Base-by-base conservation (phyloP, 1,140 invertebrate genomes). In the Caenorhabditis elegans region DNA sequence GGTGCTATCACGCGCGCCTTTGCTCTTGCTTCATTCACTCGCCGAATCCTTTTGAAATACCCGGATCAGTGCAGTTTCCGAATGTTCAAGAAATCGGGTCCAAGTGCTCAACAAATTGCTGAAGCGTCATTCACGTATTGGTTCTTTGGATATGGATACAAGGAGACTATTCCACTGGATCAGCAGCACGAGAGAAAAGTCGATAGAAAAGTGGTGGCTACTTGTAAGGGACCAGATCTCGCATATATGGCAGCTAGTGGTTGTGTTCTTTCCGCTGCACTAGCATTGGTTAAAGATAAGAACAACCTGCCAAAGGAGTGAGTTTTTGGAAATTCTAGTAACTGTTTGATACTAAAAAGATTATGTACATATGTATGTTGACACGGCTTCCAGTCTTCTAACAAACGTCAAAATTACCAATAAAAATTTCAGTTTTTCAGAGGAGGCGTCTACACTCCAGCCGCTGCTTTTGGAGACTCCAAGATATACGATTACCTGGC, bases 211-310 rank as follows among this genome's bases (percentile, higher is more conserved):
- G 89, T 95, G 28, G 91, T 93, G 43, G 93, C 93, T 0, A 92
- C 88, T 76, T 90, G 92, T 34, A 86, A 86, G n/a, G 92, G 91
- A 78, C 91, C 91, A 82, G 91, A 92, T 90, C 93, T 94, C 19
- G 95, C 93, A 51, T 98, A 97, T 91, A 93, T 94, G 5, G 92
- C 93, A 0, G 96, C 95, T 2, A 93, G 93, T 43, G 92, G 92
- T n/a, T 92, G 92, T 65, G 87, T 95, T 81, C 87, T 96, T 2
- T 91, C 93, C 78, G 92, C 93, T 75, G 95, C 93, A 0, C 84
- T 95, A 55, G 94, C 92, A 15, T 91, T 97, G 80, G 90, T 97
- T 0, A 92, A 92, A 47, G 94, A 97, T 89, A 90, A 89, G 75
- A 91, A 94, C 65, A 94, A 94, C 86, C 92, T 96, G 91, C 94